Base-by-base conservation (phyloP, 2,113 vertebrate species). In the Circaetus cinerascens region DNA sequence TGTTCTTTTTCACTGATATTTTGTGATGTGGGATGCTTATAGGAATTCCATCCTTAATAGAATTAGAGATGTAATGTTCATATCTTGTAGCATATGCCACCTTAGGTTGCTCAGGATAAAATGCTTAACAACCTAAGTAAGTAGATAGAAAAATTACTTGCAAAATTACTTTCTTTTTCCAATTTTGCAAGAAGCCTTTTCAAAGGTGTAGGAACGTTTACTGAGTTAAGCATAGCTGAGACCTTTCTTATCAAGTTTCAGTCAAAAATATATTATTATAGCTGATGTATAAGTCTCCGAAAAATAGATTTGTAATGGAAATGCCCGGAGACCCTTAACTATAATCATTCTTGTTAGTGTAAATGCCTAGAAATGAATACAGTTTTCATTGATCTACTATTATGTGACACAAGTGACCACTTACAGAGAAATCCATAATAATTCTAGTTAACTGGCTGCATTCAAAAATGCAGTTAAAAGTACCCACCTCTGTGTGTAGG, bases 301-400 rank as follows among this genome's bases (percentile, higher is more conserved):
- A 90, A 93, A 94, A 77, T 55, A 95, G 57, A 29, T 88, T 92
- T 80, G 11, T 86, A 83, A 83, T 68, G 78, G 69, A 92, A 94
- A 88, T 93, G 30, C 46, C 59, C 74, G 46, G 72, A 82, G 64
- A 59, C 51, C 21, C 43, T 83, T 95, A 86, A 59, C 30, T 81
- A 5, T 83, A 86, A 87, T 86, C 8, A 36, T 89, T 96, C 43
- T 68, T 81, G 43, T 86, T 95, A 94, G 73, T 67, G 38, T 77
- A 86, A 96, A 93, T 91, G 75, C 73, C 51, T 95, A 82, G 79
- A 84, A 96, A 85, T 87, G 29, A 95, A 73, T 90, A 60, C 17
- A 59, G 22, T 96, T 96, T 96, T 92, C 78, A 80, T 67, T 92
- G 90, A 90, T 96, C 48, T 76, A 7, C 62, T 82, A 9, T 92